Evolutionary conservation across 2,888 invertebrate species (phyloP).

Genomic region (Muscina levida): DNA sequence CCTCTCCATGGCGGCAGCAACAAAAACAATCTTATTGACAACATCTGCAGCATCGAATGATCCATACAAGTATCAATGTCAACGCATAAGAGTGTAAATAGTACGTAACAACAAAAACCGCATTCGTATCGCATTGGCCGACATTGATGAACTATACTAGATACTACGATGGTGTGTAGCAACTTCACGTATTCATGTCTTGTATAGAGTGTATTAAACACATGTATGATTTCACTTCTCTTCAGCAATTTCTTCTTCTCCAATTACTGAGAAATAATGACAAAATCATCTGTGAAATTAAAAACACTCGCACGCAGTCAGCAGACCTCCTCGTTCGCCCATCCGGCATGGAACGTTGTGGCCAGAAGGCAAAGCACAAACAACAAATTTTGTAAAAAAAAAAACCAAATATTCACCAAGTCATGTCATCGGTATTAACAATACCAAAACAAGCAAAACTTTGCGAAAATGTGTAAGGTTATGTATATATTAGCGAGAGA

Average conservation of each 20-base stretch:
- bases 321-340: background rate
- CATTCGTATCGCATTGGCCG: constrained; percentile 3
- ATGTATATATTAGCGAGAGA: too few species aligned
- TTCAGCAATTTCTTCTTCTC: constrained; percentile 42
- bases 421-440: too few species aligned
- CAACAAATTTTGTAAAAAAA: too few species aligned
- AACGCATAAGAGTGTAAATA: constrained; percentile 1
- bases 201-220: constrained; percentile 21
- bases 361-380: constrained; percentile 4
- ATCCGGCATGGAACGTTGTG: background rate
- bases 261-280: constrained; percentile 29
- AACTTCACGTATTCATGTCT: constrained; percentile 4
- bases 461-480: too few species aligned
- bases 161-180: background rate
- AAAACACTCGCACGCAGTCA: background rate
- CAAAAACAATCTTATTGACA: background rate
- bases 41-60: background rate
- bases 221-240: constrained; percentile 32
- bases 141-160: background rate
- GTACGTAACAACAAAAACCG: background rate
- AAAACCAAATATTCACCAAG: background rate
- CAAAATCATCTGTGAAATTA: constrained; percentile 42
- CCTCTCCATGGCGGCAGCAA: background rate
- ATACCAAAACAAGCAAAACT: too few species aligned
- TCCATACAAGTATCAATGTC: constrained; percentile 26